Evolutionary conservation across 2,888 invertebrate species (phyloP).

Genomic region (Diabrotica balteata): DNA sequence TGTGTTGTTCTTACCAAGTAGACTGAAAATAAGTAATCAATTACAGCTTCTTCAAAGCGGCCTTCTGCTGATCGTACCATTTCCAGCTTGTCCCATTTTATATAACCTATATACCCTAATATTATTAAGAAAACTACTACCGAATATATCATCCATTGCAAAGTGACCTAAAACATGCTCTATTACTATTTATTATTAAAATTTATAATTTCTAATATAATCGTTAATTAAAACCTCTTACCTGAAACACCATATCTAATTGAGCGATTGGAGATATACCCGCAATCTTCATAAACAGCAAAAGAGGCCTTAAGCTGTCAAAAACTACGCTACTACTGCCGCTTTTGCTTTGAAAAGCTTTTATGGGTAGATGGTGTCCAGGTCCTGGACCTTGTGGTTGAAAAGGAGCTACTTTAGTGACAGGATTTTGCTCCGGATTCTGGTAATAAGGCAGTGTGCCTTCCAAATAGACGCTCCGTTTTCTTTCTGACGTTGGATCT

Average conservation of each 20-base stretch:
- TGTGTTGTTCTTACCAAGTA: slow-evolving; percentile 63
- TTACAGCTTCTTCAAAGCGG: slow-evolving; percentile 77
- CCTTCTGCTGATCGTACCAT: slow-evolving; percentile 69
- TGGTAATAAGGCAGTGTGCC: slow-evolving; percentile 46
- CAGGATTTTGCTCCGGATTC: slow-evolving; percentile 33
- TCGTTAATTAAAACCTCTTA: background rate
- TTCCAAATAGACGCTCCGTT: slow-evolving; percentile 52
- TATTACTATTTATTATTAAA: too few species aligned
- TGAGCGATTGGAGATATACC: slow-evolving; percentile 70
- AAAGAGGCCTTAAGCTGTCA: slow-evolving; percentile 60
- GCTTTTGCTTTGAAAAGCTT: slow-evolving; percentile 30
- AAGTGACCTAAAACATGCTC: slow-evolving; percentile 55
- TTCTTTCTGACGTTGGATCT: slow-evolving; percentile 21
- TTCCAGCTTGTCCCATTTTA: slow-evolving; percentile 69
- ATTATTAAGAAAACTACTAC: slow-evolving; percentile 59
- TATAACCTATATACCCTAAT: slow-evolving; percentile 63
- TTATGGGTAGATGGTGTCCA: slow-evolving; percentile 29
- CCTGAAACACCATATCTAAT: slow-evolving; percentile 57
- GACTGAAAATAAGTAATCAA: slow-evolving; percentile 77
- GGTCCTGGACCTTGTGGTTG: slow-evolving; percentile 32
- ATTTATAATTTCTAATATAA: too few species aligned
- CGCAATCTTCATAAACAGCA: slow-evolving; percentile 62
- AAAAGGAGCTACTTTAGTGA: slow-evolving; percentile 50
- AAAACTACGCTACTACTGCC: slow-evolving; percentile 37
- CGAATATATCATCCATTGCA: slow-evolving; percentile 69